These are phyloP conservation scores for Acheta domesticus DNA, from an alignment of 2,888 invertebrate species.

Conservation along the genomic window DNA sequence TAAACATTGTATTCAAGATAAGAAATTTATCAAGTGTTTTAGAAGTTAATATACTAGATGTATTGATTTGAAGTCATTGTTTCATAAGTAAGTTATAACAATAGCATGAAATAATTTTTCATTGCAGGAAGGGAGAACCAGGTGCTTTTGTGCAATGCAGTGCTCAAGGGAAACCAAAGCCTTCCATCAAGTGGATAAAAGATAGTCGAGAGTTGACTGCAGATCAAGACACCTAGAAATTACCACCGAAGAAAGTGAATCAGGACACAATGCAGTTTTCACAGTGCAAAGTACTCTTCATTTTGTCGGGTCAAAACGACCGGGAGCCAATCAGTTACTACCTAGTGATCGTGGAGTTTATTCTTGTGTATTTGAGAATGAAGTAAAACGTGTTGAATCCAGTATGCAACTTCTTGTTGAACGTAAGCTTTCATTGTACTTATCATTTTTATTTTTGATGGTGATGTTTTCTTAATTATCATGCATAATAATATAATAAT, in stretches of 20 bases:
- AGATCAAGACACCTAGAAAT: conserved; percentile 75
- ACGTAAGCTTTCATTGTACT: conserved; percentile 58
- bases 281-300: conserved; percentile 78
- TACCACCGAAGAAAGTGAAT: conserved; percentile 69
- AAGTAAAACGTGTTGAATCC: conserved; percentile 81
- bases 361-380: conserved; percentile 83
- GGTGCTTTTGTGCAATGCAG: conserved; percentile 79
- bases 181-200: conserved; percentile 80
- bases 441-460: neutral
- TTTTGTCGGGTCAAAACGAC: conserved; percentile 75
- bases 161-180: conserved; percentile 84
- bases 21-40: too few species aligned
- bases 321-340: conserved; percentile 70
- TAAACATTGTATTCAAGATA: too few species aligned
- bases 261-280: conserved; percentile 70
- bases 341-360: conserved; percentile 85
- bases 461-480: neutral
- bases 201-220: conserved; percentile 76
- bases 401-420: conserved; percentile 88
- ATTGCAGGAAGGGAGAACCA: conserved; percentile 65
- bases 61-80: too few species aligned
- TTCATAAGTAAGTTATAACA: too few species aligned
- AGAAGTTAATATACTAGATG: too few species aligned
- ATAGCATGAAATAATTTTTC: neutral
- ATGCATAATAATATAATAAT: too few species aligned